Percentiles rank a stretch among this genome's conserved stretches.
phyloP scores from a whole-genome alignment of 1,140 invertebrate species.

The Acromyrmex heyeri region DNA sequence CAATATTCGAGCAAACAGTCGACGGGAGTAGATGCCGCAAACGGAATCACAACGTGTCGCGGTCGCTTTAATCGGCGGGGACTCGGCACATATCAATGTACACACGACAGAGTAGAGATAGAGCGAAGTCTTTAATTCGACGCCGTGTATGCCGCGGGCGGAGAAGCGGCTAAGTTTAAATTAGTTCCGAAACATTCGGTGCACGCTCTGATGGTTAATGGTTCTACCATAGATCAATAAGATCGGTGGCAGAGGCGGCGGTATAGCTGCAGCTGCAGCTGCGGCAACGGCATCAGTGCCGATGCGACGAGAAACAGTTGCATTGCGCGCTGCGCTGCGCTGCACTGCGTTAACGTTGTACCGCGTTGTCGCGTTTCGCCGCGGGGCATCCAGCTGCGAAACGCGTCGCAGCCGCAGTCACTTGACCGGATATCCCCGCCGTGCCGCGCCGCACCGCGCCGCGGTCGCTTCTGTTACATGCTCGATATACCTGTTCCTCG shows the following conservation, averaged over 20 bases:
- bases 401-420: slow-evolving; percentile 37
- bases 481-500: slow-evolving; percentile 54
- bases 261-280: background rate
- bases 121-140: slow-evolving; percentile 75
- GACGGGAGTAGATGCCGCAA: slow-evolving; percentile 12
- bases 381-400: slow-evolving; percentile 52
- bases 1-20: slow-evolving; percentile 35
- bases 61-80: slow-evolving; percentile 66
- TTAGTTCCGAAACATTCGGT: slow-evolving; percentile 84
- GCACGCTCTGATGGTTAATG: slow-evolving; percentile 80
- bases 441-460: background rate
- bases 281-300: slow-evolving; percentile 10
- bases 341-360: background rate
- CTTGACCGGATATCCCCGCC: slow-evolving; percentile 47
- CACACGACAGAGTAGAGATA: slow-evolving; percentile 28
- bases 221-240: slow-evolving; percentile 74
- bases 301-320: slow-evolving; percentile 40
- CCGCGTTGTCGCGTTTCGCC: slow-evolving; percentile 41
- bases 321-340: background rate
- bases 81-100: slow-evolving; percentile 45
- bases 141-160: slow-evolving; percentile 62
- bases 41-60: slow-evolving; percentile 55
- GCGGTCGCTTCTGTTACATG: slow-evolving; percentile 26
- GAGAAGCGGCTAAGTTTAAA: slow-evolving; percentile 81
- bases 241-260: slow-evolving; percentile 26